Percentiles rank a stretch among this genome's conserved stretches.
Conservation (phyloP, 1,140 invertebrate species). For the Drosophila bocki region DNA sequence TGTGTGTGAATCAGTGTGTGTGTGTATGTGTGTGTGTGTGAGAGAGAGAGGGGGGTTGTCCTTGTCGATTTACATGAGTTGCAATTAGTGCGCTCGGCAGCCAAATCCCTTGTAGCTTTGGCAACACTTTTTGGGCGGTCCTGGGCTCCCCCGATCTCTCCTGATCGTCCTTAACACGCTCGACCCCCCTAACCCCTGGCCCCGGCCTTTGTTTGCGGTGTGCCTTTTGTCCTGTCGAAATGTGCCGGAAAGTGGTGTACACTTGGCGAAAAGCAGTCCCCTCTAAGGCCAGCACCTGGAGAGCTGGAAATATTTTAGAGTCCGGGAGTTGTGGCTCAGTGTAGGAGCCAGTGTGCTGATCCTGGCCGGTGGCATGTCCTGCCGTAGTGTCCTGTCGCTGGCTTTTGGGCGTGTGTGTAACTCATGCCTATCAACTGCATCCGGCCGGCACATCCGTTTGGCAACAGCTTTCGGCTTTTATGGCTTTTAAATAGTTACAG, state of each 20-base stretch:
- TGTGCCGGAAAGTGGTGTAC: constrained; percentile 67
- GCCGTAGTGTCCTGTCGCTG: constrained; percentile 26
- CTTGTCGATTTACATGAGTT: constrained; percentile 82
- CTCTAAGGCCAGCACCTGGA: too few species aligned
- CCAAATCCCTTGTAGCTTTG: constrained; percentile 74
- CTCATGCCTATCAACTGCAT: constrained; percentile 80
- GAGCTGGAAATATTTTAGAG: too few species aligned
- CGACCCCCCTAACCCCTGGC: constrained; percentile 4
- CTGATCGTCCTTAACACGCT: constrained; percentile 23
- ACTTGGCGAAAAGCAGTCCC: neutral
- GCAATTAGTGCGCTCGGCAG: constrained; percentile 76
- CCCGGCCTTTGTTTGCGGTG: constrained; percentile 65
- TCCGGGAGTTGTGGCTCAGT: neutral
- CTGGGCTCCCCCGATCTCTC: neutral
- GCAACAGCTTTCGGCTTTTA: constrained; percentile 82
- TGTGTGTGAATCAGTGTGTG: constrained; percentile 5
- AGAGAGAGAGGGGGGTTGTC: constrained; percentile 40
- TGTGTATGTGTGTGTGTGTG: constrained; percentile 2
- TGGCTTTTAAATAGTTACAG: constrained; percentile 81
- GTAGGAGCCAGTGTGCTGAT: constrained; percentile 10
- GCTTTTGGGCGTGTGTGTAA: constrained; percentile 36
- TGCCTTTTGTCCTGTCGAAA: constrained; percentile 70
- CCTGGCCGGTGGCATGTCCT: constrained; percentile 18
- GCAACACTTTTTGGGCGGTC: constrained; percentile 54
- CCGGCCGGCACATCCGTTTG: constrained; percentile 77